A percentile compares a stretch with the other conserved stretches of the same genome.
phyloP scores from a whole-genome alignment of 2,888 invertebrate genomes.

The Blastobasis adustella region DNA sequence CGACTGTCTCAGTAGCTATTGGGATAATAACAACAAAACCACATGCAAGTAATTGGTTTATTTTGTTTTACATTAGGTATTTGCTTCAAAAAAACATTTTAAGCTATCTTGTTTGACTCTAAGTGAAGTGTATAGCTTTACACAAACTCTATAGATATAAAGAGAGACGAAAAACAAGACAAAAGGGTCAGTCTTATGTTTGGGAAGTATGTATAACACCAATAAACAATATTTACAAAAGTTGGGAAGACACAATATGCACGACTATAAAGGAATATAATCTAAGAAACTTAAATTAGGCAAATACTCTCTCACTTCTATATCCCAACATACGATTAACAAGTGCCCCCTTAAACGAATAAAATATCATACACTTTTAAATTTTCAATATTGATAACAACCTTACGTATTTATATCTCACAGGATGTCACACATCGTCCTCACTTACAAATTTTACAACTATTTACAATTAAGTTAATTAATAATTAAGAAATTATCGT shows the following conservation, averaged over 20 bases:
- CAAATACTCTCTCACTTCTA: slow-evolving; percentile 39
- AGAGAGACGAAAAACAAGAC: slow-evolving; percentile 67
- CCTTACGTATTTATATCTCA: slow-evolving; percentile 62
- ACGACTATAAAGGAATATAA: slow-evolving; percentile 51
- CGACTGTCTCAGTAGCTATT: too few relatives aligned
- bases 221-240: slow-evolving; percentile 70
- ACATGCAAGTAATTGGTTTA: slow-evolving; percentile 52
- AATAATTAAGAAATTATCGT: slow-evolving; percentile 51
- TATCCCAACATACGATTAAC: slow-evolving; percentile 52
- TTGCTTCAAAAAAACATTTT: slow-evolving; percentile 58
- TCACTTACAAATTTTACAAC: slow-evolving; percentile 38
- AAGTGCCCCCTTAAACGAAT: slow-evolving; percentile 49
- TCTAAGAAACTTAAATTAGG: slow-evolving; percentile 45
- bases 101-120: slow-evolving; percentile 59
- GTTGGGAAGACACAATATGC: slow-evolving; percentile 66
- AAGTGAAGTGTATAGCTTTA: slow-evolving; percentile 56
- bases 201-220: slow-evolving; percentile 69
- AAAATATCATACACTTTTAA: slow-evolving; percentile 35
- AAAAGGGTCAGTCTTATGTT: slow-evolving; percentile 75
- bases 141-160: slow-evolving; percentile 49
- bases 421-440: slow-evolving; percentile 65
- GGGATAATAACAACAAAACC: not conserved
- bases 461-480: slow-evolving; percentile 57
- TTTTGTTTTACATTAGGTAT: slow-evolving; percentile 59
- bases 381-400: slow-evolving; percentile 64